Conservation (phyloP, 1,140 invertebrate species). For the Triops longicaudatus region DNA sequence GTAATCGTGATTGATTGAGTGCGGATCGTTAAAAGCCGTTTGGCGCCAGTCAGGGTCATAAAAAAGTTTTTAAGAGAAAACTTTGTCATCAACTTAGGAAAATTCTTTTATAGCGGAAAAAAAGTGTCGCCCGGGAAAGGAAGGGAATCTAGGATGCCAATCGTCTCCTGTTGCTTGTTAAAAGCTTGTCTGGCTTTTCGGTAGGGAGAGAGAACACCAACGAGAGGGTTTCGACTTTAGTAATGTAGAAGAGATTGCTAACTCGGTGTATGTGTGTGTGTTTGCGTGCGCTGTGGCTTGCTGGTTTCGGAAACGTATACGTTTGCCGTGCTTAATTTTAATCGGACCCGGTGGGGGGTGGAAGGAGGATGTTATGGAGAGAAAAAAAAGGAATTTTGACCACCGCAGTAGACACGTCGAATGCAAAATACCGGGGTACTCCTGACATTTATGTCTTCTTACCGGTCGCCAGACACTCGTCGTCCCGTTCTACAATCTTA, state of each 20-base stretch:
- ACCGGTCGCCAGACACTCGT: slow-evolving; percentile 4
- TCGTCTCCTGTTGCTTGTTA: slow-evolving; percentile 7
- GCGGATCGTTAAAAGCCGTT: slow-evolving; percentile 14
- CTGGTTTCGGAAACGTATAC: neutral
- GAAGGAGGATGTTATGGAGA: neutral
- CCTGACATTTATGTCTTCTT: slow-evolving; percentile 9
- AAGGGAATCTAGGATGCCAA: neutral
- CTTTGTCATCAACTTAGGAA: slow-evolving; percentile 12
- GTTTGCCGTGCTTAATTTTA: neutral
- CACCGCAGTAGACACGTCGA: neutral
- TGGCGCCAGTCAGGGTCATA: slow-evolving; percentile 5
- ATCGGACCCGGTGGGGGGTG: neutral
- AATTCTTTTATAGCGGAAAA: slow-evolving; percentile 8
- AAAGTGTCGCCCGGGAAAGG: slow-evolving; percentile 1
- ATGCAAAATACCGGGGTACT: neutral
- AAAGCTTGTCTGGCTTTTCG: neutral
- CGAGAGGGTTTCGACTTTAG: no score
- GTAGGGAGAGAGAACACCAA: neutral
- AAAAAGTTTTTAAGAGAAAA: slow-evolving; percentile 4
- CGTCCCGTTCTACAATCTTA: slow-evolving; percentile 14
- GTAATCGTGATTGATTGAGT: slow-evolving; percentile 15
- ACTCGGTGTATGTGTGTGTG: no score
- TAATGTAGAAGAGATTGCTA: no score
- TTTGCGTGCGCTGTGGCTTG: neutral
- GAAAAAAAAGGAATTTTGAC: neutral